Evolutionary conservation across 2,888 invertebrate species (phyloP).

Genomic region (Lagria hirta): DNA sequence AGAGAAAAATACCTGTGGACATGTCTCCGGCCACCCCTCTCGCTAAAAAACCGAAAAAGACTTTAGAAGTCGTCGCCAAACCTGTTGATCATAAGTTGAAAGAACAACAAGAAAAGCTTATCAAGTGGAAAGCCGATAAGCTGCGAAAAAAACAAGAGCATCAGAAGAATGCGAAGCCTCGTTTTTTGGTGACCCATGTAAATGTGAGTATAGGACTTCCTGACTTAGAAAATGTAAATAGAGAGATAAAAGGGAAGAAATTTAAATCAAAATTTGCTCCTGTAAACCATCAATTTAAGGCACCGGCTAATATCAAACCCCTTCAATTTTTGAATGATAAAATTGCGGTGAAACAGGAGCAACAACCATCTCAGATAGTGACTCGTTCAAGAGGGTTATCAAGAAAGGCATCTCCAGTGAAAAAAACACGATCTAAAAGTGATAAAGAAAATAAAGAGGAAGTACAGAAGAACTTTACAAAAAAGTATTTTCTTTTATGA

Average conservation of each 20-base stretch:
- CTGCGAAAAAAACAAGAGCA: conserved; percentile 31
- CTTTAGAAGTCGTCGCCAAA: not conserved
- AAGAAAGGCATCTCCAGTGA: not conserved
- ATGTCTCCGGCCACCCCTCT: conserved; percentile 11
- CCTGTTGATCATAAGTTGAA: not conserved
- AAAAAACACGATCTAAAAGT: not conserved
- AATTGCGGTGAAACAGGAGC: not conserved
- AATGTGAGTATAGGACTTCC: conserved; percentile 24
- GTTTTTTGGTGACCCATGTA: conserved; percentile 44
- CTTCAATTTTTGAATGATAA: conserved; percentile 30
- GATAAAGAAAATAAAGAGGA: not conserved
- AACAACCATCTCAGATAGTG: conserved; percentile 1
- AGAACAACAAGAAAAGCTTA: conserved; percentile 36
- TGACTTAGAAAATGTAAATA: conserved; percentile 38
- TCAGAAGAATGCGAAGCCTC: conserved; percentile 40
- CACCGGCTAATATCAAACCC: conserved; percentile 52
- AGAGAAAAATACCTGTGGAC: conserved; percentile 10
- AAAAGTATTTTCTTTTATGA: no score
- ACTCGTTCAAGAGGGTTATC: not conserved
- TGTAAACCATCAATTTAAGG: conserved; percentile 57
- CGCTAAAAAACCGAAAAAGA: not conserved
- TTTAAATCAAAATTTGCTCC: conserved; percentile 56
- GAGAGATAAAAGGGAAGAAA: conserved; percentile 40
- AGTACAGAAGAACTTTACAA: no score
- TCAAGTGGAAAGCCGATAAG: conserved; percentile 44